Evolutionary conservation across 2,888 invertebrate genomes (phyloP), one percentile per base, ranked within the genome.

Genomic region (Idaea biselata): DNA sequence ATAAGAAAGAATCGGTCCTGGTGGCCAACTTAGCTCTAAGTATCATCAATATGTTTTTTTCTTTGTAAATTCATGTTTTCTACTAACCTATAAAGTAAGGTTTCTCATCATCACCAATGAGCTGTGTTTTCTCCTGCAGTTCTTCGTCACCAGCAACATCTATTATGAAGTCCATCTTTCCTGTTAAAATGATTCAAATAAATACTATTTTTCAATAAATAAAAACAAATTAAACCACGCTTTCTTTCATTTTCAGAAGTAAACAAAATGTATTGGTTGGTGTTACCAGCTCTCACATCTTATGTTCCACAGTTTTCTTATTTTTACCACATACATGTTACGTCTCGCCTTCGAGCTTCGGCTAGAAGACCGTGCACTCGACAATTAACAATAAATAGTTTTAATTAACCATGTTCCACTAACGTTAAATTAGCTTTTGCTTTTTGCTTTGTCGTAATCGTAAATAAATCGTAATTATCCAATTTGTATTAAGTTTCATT

Each of bases 111-210:
- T 82, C 81, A 25, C 78, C 76, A 1, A 85, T 73, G 62, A 86
- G 75, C 69, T 90, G 84, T 1, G 81, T 74, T 73, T 83, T 88
- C 4, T 72, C 72, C 65, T 87, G 82, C 7, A 94, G 86, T 67
- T 89, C 84, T 6, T 85, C 79, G 69, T 94, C 89, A 32, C 94
- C 94, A 44, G 75, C 80, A 16, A 93, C 94, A 75, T 94, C 94
- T 66, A 94, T 87, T 63, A 94, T 87, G 74, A 94, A 94, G 83
- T 93, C 90, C 94, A 94, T 94, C 62, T n/a, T 67, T 14, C 14
- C 44, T 44, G 44, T 44, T 14, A 44, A 14, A 44, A 44, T 44
- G 8, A 3, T 44, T 44, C 44, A 44, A 44, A 7, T 11, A 44
- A 5, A 8, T 1, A 8, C 1, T 11, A 25, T 25, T 25, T 25